A percentile compares a stretch with the other conserved stretches of the same genome.
phyloP scores from a whole-genome alignment of 1,140 invertebrate genomes.

The Bicyclus anynana region DNA sequence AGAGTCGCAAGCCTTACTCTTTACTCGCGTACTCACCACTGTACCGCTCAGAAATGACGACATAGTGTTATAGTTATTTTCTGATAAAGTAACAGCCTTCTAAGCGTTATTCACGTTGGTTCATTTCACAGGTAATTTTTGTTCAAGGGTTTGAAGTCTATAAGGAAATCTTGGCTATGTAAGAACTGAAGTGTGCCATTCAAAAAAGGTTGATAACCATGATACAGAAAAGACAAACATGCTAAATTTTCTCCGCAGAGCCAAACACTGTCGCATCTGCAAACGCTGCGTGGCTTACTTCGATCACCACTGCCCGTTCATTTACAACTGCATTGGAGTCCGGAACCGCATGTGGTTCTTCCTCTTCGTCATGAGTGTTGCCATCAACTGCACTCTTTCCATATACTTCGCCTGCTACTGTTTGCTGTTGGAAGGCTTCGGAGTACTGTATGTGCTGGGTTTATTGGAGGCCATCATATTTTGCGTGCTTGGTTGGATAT shows the following conservation, averaged over 20 bases:
- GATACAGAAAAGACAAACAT: too few species aligned
- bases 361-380: conserved; percentile 90
- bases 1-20: too few species aligned
- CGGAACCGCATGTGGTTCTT: conserved; percentile 95
- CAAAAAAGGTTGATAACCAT: too few species aligned
- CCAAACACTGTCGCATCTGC: conserved; percentile 95
- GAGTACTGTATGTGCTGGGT: conserved; percentile 88
- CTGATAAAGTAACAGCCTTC: too few species aligned
- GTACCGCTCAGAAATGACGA: too few species aligned
- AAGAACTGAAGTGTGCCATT: too few species aligned
- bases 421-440: conserved; percentile 90
- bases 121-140: too few species aligned
- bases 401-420: conserved; percentile 94
- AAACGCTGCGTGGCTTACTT: conserved; percentile 95
- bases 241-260: conserved; percentile 70
- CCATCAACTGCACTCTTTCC: conserved; percentile 90
- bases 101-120: too few species aligned
- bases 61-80: too few species aligned
- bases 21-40: too few species aligned
- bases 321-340: conserved; percentile 94
- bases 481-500: conserved; percentile 90
- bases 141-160: too few species aligned
- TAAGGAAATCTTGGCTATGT: too few species aligned
- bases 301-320: conserved; percentile 97
- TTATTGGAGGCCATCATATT: conserved; percentile 89